phyloP scores from a whole-genome alignment of 2,797 vertebrate genomes.

The Microctenopoma lineatum region DNA sequence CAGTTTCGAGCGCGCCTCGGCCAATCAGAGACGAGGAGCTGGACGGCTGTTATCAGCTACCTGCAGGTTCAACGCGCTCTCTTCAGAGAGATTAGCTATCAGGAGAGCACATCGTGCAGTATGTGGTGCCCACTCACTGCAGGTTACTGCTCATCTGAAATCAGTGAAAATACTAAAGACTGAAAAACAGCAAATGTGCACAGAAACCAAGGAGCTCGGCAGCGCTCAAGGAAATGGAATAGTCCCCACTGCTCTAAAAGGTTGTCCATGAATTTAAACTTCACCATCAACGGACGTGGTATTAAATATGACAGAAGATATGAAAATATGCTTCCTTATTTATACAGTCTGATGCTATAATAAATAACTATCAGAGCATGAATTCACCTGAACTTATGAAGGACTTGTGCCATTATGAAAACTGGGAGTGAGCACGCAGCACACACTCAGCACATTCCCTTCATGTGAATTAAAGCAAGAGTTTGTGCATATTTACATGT shows the following conservation, averaged over 20 bases:
- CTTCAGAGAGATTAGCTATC: constrained; percentile 56
- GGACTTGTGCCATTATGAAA: too few relatives aligned
- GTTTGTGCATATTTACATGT: not conserved
- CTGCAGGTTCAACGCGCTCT: constrained; percentile 19
- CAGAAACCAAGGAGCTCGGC: not conserved
- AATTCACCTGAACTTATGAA: too few relatives aligned
- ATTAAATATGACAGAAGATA: not conserved
- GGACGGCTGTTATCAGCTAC: constrained; percentile 24
- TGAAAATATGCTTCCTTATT: too few relatives aligned
- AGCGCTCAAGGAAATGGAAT: not conserved
- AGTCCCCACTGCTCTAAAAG: not conserved
- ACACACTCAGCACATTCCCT: not conserved
- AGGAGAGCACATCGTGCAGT: constrained; percentile 12
- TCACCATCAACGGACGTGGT: too few relatives aligned
- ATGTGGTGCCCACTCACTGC: constrained; percentile 9
- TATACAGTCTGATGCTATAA: too few relatives aligned
- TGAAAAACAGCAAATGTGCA: not conserved
- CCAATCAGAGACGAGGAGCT: constrained; percentile 38
- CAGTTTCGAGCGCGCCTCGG: constrained; percentile 23
- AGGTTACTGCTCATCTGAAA: constrained; percentile 3
- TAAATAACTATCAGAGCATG: too few relatives aligned
- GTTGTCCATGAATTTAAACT: not conserved
- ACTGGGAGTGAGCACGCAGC: too few relatives aligned
- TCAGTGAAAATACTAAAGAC: not conserved
- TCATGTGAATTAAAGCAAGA: not conserved